Evolutionary conservation across 2,888 invertebrate genomes (phyloP).

Genomic region (Poecilus cupreus): DNA sequence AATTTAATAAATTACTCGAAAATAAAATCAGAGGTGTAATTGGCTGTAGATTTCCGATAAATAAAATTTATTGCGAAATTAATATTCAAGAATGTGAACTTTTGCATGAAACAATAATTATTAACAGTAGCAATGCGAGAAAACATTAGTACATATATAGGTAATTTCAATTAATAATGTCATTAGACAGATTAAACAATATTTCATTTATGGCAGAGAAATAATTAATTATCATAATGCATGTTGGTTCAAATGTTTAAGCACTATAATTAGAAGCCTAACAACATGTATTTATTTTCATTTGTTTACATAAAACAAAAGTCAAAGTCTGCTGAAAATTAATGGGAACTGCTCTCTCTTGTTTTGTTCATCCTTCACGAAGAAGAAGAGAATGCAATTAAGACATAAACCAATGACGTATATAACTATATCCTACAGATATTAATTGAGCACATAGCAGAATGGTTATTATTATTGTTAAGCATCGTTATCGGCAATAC

Average conservation of each 20-base stretch:
- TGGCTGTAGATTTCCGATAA: conserved; percentile 43
- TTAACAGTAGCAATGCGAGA: not conserved
- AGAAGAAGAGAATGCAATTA: conserved; percentile 24
- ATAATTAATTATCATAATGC: conserved; percentile 16
- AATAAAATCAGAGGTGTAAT: conserved; percentile 30
- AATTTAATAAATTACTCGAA: conserved; percentile 21
- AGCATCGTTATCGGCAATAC: conserved; percentile 22
- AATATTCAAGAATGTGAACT: conserved; percentile 6
- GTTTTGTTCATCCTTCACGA: conserved; percentile 9
- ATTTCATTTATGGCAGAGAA: not conserved
- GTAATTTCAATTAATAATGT: conserved; percentile 34
- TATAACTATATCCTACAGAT: conserved; percentile 21
- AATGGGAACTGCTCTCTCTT: conserved; percentile 7
- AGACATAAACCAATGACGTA: conserved; percentile 31
- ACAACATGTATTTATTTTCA: conserved; percentile 38
- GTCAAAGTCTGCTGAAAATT: conserved; percentile 10
- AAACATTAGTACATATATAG: conserved; percentile 16
- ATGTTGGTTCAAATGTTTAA: not conserved
- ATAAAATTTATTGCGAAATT: conserved; percentile 31
- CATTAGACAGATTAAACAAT: not conserved
- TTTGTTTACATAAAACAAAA: conserved; percentile 44
- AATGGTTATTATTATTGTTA: conserved; percentile 35
- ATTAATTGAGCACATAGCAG: conserved; percentile 17
- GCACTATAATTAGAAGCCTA: conserved; percentile 27
- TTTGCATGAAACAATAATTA: conserved; percentile 11